phyloP scores from a whole-genome alignment of 1,140 invertebrate species.

The Psilanteris sp. region DNA sequence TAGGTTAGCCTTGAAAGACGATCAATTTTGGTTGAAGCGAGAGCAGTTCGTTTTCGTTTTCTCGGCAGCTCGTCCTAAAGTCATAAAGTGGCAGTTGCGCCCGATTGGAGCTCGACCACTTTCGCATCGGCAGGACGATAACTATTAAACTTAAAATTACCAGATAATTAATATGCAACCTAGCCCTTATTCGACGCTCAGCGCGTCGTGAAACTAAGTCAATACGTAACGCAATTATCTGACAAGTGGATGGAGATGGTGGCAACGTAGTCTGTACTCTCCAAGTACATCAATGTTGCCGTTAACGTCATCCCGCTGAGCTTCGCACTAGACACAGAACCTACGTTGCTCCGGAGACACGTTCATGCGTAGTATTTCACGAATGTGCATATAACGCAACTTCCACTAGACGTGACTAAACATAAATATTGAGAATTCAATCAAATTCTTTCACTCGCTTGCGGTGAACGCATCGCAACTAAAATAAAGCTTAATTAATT shows the following conservation, averaged over 20 bases:
- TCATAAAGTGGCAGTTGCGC: constrained; percentile 16
- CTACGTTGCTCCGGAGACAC: constrained; percentile 37
- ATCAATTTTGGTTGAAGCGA: constrained; percentile 2
- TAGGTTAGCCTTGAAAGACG: not conserved
- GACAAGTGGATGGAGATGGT: constrained; percentile 70
- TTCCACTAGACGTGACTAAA: constrained; percentile 28
- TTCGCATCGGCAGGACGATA: constrained; percentile 34
- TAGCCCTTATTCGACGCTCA: constrained; percentile 48
- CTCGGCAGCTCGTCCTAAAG: constrained; percentile 8
- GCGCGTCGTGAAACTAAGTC: constrained; percentile 71
- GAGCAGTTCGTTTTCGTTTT: constrained; percentile 16
- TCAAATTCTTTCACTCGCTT: constrained; percentile 22
- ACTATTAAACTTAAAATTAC: constrained; percentile 75
- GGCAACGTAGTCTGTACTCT: constrained; percentile 57
- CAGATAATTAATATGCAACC: constrained; percentile 76
- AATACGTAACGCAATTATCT: constrained; percentile 76
- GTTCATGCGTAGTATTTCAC: constrained; percentile 48
- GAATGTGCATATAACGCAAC: constrained; percentile 31
- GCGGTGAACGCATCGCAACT: not conserved
- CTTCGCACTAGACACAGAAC: constrained; percentile 37
- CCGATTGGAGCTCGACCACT: constrained; percentile 38
- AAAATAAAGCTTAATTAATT: too few relatives aligned
- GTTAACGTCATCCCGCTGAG: constrained; percentile 63
- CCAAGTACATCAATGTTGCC: constrained; percentile 66
- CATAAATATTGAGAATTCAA: constrained; percentile 44